Conservation (phyloP, 2,888 invertebrate genomes). For the Cloeon dipterum region DNA sequence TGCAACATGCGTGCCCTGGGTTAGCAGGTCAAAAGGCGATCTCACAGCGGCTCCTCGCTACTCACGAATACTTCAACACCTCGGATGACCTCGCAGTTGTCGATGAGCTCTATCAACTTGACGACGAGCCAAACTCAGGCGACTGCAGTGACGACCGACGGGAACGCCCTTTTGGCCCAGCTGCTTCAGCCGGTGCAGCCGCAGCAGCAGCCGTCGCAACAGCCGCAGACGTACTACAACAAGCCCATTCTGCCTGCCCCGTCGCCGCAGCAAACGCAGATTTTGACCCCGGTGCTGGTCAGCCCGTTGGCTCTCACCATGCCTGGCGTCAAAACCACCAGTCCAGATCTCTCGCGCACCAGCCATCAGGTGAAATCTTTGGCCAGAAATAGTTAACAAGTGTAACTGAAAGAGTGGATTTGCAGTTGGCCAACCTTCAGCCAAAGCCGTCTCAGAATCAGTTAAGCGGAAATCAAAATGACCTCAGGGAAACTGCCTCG, state of each 20-base stretch:
- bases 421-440: too few species aligned
- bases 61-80: neutral
- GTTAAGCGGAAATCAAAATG: too few species aligned
- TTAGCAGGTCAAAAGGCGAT: neutral
- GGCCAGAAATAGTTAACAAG: too few species aligned
- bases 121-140: neutral
- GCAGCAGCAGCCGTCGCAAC: too few species aligned
- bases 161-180: neutral
- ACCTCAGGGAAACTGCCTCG: constrained; percentile 7
- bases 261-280: neutral
- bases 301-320: neutral
- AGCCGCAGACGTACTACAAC: neutral
- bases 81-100: neutral
- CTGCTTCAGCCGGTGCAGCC: neutral
- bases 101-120: too few species aligned
- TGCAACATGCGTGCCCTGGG: too few species aligned
- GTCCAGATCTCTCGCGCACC: neutral
- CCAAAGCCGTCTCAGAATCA: too few species aligned
- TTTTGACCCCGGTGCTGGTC: neutral
- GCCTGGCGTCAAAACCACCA: neutral
- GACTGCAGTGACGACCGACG: neutral
- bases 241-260: neutral
- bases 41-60: neutral
- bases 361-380: too few species aligned
- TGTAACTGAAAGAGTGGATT: too few species aligned